Percentiles rank a stretch among this genome's conserved stretches.
Evolutionary conservation across 2,888 invertebrate species (phyloP).

Genomic region (Eupithecia pulchellata): DNA sequence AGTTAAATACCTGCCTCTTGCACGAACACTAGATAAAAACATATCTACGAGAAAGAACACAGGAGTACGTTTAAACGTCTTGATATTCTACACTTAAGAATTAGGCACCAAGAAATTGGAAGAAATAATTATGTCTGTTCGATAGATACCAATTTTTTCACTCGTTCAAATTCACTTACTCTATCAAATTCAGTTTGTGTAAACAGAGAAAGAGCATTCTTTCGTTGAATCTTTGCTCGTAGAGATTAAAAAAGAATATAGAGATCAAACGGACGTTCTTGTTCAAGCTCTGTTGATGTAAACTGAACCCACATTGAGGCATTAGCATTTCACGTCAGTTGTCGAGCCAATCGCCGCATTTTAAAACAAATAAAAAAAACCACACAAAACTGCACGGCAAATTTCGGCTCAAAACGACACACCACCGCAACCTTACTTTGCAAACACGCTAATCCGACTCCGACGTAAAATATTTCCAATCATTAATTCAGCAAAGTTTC

Average conservation of each 20-base stretch:
- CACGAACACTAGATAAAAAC: not conserved
- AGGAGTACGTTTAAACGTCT: not conserved
- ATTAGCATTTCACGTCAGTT: not conserved
- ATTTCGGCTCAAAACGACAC: slow-evolving; percentile 6
- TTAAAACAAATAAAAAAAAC: not conserved
- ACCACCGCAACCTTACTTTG: slow-evolving; percentile 11
- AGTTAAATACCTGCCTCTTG: slow-evolving; percentile 11
- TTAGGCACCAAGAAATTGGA: no score
- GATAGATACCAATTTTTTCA: no score
- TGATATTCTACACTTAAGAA: not conserved
- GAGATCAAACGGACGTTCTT: no score
- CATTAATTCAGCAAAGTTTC: slow-evolving; percentile 45
- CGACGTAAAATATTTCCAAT: slow-evolving; percentile 45
- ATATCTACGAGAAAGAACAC: not conserved
- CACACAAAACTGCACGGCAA: slow-evolving; percentile 7
- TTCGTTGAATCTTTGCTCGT: no score
- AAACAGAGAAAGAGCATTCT: no score
- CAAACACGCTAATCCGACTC: slow-evolving; percentile 36
- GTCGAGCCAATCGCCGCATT: not conserved
- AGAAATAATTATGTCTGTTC: not conserved
- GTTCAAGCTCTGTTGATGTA: no score
- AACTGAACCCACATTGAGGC: not conserved
- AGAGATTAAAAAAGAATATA: no score
- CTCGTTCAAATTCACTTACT: no score
- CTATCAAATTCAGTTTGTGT: no score